These are phyloP conservation scores for human (Homo sapiens) DNA, from an alignment of 2,113 vertebrate species.

Conservation along the genomic window GRCh38 chr16:8029001-8029500, in stretches of 20 bases:
- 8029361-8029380: not conserved
- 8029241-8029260: not conserved
- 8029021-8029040: not conserved
- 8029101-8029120: not conserved
- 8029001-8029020: not conserved
- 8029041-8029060: not conserved
- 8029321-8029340: not conserved
- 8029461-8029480: not conserved
- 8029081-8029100: constrained; percentile 1
- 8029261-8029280: not conserved
- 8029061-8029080: not conserved
- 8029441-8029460: not conserved
- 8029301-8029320: not conserved
- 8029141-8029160: not conserved
- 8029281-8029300: not conserved
- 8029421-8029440: not conserved
- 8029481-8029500: not conserved
- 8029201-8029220: not conserved
- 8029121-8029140: not conserved
- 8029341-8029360: not conserved
- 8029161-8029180: no score
- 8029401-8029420: not conserved
- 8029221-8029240: not conserved
- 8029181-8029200: not conserved
- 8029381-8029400: no score